These are phyloP conservation scores for Plectropomus leopardus DNA, from an alignment of 2,113 vertebrate genomes.

Conservation along the genomic window DNA sequence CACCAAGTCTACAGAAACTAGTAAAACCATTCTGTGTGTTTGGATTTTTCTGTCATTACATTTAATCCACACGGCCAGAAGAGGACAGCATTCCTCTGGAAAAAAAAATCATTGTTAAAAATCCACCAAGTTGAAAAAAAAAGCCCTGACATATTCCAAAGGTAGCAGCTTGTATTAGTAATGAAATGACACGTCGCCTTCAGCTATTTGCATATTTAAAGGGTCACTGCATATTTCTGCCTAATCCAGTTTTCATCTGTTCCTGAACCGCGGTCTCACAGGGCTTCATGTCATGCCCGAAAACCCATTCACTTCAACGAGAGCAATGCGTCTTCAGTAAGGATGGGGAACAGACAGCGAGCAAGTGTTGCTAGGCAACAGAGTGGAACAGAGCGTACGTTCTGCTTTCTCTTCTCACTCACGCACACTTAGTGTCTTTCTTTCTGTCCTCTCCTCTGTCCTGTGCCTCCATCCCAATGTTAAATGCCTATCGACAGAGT, in stretches of 20 bases:
- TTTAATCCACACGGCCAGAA: conserved; percentile 20
- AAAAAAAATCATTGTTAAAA: conserved; percentile 17
- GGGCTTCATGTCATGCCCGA: conserved; percentile 57
- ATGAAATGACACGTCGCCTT: conserved; percentile 53
- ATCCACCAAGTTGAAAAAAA: conserved; percentile 16
- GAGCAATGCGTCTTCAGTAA: conserved; percentile 55
- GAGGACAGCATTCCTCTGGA: conserved; percentile 48
- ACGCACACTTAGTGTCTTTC: conserved; percentile 61
- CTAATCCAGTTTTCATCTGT: conserved; percentile 68
- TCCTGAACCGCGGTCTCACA: conserved; percentile 42
- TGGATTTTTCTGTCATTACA: background rate
- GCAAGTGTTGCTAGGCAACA: conserved; percentile 83
- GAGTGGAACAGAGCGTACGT: conserved; percentile 73
- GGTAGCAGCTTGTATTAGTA: conserved; percentile 25
- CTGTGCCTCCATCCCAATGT: conserved; percentile 36
- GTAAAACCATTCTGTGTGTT: background rate
- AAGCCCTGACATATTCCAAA: background rate
- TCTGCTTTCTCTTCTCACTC: conserved; percentile 67
- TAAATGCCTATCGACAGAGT: conserved; percentile 47
- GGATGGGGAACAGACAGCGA: conserved; percentile 64
- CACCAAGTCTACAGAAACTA: background rate
- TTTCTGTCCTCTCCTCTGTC: conserved; percentile 64
- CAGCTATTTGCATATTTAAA: conserved; percentile 64
- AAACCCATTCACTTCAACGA: conserved; percentile 63
- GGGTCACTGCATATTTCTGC: conserved; percentile 49